phyloP scores from a whole-genome alignment of 2,113 vertebrate species.

The Lepus americanus region DNA sequence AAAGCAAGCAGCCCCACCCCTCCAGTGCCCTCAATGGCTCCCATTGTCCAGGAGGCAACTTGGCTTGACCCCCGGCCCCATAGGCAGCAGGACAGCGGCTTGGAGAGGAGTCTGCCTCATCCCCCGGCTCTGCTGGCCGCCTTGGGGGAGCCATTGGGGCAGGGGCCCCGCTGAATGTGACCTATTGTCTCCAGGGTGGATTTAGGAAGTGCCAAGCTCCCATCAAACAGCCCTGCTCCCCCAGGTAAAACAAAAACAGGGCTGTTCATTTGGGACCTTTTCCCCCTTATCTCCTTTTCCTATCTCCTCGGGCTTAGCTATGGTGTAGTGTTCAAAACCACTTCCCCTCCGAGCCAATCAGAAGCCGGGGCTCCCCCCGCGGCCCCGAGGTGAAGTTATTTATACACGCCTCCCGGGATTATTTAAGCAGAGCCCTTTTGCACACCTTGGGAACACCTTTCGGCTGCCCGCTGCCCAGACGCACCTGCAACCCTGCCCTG shows the following conservation, averaged over 20 bases:
- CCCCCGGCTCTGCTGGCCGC: slow-evolving; percentile 36
- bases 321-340: slow-evolving; percentile 89
- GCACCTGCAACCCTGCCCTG: slow-evolving; percentile 84
- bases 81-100: slow-evolving; percentile 66
- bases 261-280: slow-evolving; percentile 88
- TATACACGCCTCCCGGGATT: slow-evolving; percentile 91
- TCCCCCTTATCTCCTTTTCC: slow-evolving; percentile 88
- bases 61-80: slow-evolving; percentile 75
- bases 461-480: slow-evolving; percentile 80
- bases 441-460: slow-evolving; percentile 86
- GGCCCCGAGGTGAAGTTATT: slow-evolving; percentile 89
- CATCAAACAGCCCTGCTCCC: slow-evolving; percentile 88
- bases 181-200: slow-evolving; percentile 88
- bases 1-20: slow-evolving; percentile 75
- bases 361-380: slow-evolving; percentile 86
- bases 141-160: slow-evolving; percentile 72
- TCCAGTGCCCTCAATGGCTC: slow-evolving; percentile 84
- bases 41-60: slow-evolving; percentile 85
- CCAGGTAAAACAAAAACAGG: slow-evolving; percentile 87
- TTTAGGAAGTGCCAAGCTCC: slow-evolving; percentile 84
- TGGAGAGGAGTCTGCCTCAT: slow-evolving; percentile 71
- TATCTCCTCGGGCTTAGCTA: slow-evolving; percentile 89
- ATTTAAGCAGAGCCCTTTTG: slow-evolving; percentile 86
- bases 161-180: slow-evolving; percentile 85
- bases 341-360: slow-evolving; percentile 88